Evolutionary conservation across 2,113 vertebrate genomes (phyloP), one percentile per base, ranked within the genome.

Genomic region (Nycticorax nycticorax): DNA sequence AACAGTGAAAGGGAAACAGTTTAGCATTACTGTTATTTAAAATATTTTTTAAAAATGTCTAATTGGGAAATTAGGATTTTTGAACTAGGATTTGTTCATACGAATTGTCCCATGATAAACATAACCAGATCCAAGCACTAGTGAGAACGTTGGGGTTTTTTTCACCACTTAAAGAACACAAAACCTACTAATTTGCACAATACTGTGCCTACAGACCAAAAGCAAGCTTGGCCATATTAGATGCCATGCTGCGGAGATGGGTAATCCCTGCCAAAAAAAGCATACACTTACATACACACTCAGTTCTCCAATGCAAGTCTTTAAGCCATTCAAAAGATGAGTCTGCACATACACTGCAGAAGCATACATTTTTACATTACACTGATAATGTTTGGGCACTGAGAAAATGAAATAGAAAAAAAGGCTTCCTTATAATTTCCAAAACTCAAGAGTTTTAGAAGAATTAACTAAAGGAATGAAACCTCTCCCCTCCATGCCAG

Each of bases 1-100:
- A 94, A 92, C 27, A 92, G 60, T 41, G 48, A 95, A 83, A 96
- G 94, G 76, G 64, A 96, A 92, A 85, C 53, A 63, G 55, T 93
- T 89, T 8, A 81, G 60, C 56, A 75, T 74, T 83, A 78, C 59
- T 20, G 7, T 56, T 86, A 94, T 8, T 76, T 89, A 37, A 68
- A 77, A 33, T 14, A 11, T 48, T 53, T 85, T 64, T 59, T 60
- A 56, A 26, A 9, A 52, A 53, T 17, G 19, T 45, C 66, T 85
- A 30, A 74, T 22, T 50, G 19, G 24, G 23, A 67, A 93, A 86
- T 74, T 11, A 24, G 27, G 4, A 39, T 52, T 84, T 78, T 57
- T 82, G 11, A 92, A 43, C 41, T 35, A 64, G 13, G 15, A 88
- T 80, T 73, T 64, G 10, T 68, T 53, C 69, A 28, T 43, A 55